Evolutionary conservation across 1,140 invertebrate genomes (phyloP), one percentile per base, ranked within the genome.

Genomic region (Aphaenogaster rudis): DNA sequence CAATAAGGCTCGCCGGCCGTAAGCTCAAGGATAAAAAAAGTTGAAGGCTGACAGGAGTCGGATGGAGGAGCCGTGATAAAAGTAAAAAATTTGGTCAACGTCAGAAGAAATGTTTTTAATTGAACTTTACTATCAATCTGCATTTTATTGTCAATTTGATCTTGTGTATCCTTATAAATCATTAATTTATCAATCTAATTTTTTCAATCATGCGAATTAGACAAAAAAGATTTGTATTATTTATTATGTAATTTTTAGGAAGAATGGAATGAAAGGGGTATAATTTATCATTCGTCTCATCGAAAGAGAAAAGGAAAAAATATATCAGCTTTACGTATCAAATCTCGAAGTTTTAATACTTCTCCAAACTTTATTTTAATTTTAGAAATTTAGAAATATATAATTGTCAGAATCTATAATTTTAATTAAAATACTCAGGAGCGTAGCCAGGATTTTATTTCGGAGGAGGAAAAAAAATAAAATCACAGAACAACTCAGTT

Each of bases 1-100:
- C 11, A 48, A 45, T 5, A 48, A 48, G 11, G 1, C n/a, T 48
- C 11, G n/a, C 36, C 0, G 39, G n/a, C 6, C 5, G n/a, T 69
- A 7, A 45, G 28, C 42, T 69, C 66, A 69, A 69, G 66, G 21
- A 69, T 48, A 13, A 21, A 28, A 69, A 42, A 69, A 48, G 42
- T 69, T 28, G 11, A 69, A 69, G 66, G 66, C 42, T 9, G 39
- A 13, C n/a, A 3, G 2, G n/a, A 69, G 11, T 28, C 21, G 48
- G 21, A 59, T 59, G 17, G 17, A 28, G 17, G 8, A 39, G 9
- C 9, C 8, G 11, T 15, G 5, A 67, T 8, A 69, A 69, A 67
- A 69, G 4, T 21, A 69, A 69, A 69, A 69, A 69, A 36, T 45
- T 45, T 8, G 42, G 11, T 21, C n/a, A 48, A 17, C 17, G 36